Conservation (phyloP, 2,797 vertebrate genomes). For the Syncerus caffer region DNA sequence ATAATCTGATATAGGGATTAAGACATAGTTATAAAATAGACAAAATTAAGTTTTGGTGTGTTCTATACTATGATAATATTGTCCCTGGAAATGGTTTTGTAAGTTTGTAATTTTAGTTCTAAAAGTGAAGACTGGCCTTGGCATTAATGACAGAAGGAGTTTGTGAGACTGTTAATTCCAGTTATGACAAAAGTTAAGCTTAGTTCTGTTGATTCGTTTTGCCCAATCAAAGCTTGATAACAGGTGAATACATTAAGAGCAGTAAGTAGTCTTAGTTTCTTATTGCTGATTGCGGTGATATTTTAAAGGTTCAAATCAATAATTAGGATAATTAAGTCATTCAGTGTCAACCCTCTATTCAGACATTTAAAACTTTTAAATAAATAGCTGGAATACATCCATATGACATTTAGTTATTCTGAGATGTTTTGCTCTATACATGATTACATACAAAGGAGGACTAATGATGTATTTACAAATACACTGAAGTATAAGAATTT, state of each 20-base stretch:
- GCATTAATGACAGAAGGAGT: neutral
- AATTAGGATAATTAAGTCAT: constrained; percentile 83
- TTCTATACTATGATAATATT: neutral
- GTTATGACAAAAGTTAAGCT: constrained; percentile 58
- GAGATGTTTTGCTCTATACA: constrained; percentile 28
- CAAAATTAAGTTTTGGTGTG: neutral
- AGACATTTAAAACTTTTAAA: constrained; percentile 68
- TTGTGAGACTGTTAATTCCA: neutral
- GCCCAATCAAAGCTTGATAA: constrained; percentile 78
- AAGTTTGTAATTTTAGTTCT: constrained; percentile 22
- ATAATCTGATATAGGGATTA: neutral
- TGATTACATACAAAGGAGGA: neutral
- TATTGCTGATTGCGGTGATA: constrained; percentile 80
- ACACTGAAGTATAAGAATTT: neutral
- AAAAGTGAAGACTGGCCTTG: neutral
- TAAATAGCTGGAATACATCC: constrained; percentile 61
- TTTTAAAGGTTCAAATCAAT: constrained; percentile 81
- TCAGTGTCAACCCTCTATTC: constrained; percentile 65
- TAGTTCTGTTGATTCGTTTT: constrained; percentile 63
- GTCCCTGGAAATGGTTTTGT: neutral
- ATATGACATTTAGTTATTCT: constrained; percentile 57
- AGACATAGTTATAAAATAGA: neutral
- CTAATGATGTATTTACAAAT: neutral
- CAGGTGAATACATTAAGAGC: constrained; percentile 73
- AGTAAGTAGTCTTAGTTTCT: constrained; percentile 71